Conservation (phyloP, 2,888 invertebrate species). For the Clusia tigrina region DNA sequence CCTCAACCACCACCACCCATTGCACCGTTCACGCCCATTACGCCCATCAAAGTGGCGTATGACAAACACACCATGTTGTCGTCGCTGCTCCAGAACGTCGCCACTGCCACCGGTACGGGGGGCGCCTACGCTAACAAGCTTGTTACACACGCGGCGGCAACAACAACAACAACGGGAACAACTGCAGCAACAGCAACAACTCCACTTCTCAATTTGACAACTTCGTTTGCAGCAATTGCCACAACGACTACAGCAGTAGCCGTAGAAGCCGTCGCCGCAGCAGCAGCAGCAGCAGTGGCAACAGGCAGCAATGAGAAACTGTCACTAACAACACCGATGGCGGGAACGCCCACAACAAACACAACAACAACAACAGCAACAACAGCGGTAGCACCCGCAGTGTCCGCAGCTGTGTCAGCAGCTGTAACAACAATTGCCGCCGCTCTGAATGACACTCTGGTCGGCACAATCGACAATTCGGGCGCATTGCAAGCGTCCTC, state of each 20-base stretch:
- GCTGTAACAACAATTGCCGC: slow-evolving; percentile 11
- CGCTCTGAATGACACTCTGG: slow-evolving; percentile 29
- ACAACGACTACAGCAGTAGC: slow-evolving; percentile 21
- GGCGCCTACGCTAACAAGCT: too few relatives aligned
- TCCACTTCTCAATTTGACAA: slow-evolving; percentile 14
- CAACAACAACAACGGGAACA: slow-evolving; percentile 24
- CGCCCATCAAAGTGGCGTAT: slow-evolving; percentile 12
- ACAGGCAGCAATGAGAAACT: slow-evolving; percentile 24
- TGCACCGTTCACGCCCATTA: slow-evolving; percentile 20
- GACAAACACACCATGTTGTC: slow-evolving; percentile 31
- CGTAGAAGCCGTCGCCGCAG: background rate
- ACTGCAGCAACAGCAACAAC: slow-evolving; percentile 23
- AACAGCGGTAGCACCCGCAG: slow-evolving; percentile 12
- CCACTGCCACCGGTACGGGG: background rate
- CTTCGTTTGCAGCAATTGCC: slow-evolving; percentile 20
- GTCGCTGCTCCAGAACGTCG: slow-evolving; percentile 7
- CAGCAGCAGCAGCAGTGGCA: slow-evolving; percentile 37
- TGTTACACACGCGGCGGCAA: background rate
- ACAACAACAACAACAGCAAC: slow-evolving; percentile 18
- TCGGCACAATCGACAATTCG: slow-evolving; percentile 40
- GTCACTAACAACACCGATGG: slow-evolving; percentile 16
- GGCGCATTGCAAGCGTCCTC: slow-evolving; percentile 19
- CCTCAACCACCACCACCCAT: slow-evolving; percentile 19
- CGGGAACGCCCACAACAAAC: slow-evolving; percentile 12
- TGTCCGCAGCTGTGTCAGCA: background rate